Evolutionary conservation across 2,113 vertebrate species (phyloP).

Genomic region (Anoplopoma fimbria): DNA sequence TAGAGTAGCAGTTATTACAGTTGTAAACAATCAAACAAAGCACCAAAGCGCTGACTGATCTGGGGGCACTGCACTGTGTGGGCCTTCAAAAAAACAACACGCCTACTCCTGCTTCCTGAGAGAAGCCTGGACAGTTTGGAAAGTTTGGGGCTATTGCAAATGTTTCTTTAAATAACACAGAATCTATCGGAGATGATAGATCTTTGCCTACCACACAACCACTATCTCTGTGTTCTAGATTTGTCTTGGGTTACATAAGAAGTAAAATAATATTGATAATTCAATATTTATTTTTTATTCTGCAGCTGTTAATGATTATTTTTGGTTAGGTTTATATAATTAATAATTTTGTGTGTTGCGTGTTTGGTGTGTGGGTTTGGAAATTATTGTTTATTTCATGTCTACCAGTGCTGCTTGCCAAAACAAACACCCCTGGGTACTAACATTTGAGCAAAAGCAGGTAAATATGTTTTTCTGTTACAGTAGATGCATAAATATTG

Average conservation of each 20-base stretch:
- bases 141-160: slow-evolving; percentile 21
- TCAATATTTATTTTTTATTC: neutral
- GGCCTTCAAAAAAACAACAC: slow-evolving; percentile 54
- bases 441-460: neutral
- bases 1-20: slow-evolving; percentile 16
- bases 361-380: slow-evolving; percentile 8
- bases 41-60: slow-evolving; percentile 32
- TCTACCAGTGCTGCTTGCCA: neutral
- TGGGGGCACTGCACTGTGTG: slow-evolving; percentile 48
- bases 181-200: neutral
- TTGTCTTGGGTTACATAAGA: neutral
- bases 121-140: slow-evolving; percentile 28
- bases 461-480: neutral
- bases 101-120: slow-evolving; percentile 52
- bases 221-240: neutral
- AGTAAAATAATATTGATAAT: neutral
- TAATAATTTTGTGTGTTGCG: neutral
- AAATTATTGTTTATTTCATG: neutral
- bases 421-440: slow-evolving; percentile 15
- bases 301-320: neutral
- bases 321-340: neutral
- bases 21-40: slow-evolving; percentile 35
- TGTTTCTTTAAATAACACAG: slow-evolving; percentile 46
- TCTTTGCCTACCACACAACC: neutral
- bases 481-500: neutral